Conservation (phyloP, 2,888 invertebrate species). For the Agriopis leucophaearia region DNA sequence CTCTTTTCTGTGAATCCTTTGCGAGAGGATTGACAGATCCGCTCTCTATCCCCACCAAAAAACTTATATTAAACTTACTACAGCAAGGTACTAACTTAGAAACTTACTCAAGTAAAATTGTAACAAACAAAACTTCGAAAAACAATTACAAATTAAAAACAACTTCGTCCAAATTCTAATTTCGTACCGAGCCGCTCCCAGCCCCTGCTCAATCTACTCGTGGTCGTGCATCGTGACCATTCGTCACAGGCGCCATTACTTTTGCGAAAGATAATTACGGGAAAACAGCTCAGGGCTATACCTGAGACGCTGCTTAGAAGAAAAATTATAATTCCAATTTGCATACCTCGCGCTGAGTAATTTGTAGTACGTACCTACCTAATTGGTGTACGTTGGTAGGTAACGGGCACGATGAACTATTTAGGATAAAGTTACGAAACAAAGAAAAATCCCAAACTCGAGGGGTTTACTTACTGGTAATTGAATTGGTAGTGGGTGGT, state of each 20-base stretch:
- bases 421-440: too few relatives aligned
- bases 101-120: too few relatives aligned
- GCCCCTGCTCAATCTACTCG: constrained; percentile 40
- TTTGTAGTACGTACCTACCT: not conserved
- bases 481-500: too few relatives aligned
- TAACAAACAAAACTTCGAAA: not conserved
- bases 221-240: constrained; percentile 55
- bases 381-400: too few relatives aligned
- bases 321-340: constrained; percentile 49
- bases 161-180: not conserved
- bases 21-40: too few relatives aligned
- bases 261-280: constrained; percentile 62
- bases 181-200: not conserved
- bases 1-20: too few relatives aligned
- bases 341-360: constrained; percentile 39
- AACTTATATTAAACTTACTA: too few relatives aligned
- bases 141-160: not conserved
- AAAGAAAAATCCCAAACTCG: too few relatives aligned
- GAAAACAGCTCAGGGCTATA: constrained; percentile 52
- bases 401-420: too few relatives aligned
- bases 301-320: constrained; percentile 35
- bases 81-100: too few relatives aligned
- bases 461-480: too few relatives aligned
- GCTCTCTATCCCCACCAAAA: too few relatives aligned
- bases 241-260: constrained; percentile 53